Percentiles rank a stretch among this genome's conserved stretches.
Evolutionary conservation across 2,113 vertebrate genomes (phyloP).

Genomic region (Pachypanchax playfairii): DNA sequence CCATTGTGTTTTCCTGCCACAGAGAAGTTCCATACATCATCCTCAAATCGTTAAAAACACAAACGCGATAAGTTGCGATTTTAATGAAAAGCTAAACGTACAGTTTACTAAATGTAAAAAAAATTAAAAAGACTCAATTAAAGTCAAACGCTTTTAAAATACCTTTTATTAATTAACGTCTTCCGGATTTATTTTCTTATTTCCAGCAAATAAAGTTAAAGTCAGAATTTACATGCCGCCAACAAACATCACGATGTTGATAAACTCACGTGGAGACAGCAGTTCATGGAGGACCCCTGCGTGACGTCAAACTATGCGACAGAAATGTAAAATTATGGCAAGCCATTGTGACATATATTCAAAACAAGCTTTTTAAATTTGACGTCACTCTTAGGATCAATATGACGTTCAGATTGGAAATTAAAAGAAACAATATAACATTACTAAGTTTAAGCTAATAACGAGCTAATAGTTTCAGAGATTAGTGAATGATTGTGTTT

Average conservation of each 20-base stretch:
- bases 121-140: too few relatives aligned
- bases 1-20: slow-evolving; percentile 54
- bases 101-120: too few relatives aligned
- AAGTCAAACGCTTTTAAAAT: background rate
- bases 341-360: background rate
- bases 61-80: too few relatives aligned
- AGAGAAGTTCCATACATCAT: background rate
- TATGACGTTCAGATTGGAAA: too few relatives aligned
- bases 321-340: background rate
- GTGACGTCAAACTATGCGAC: slow-evolving; percentile 67
- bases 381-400: too few relatives aligned
- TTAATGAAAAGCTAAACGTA: too few relatives aligned
- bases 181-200: background rate
- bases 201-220: background rate
- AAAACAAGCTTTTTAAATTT: background rate
- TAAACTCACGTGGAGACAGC: slow-evolving; percentile 72
- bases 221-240: slow-evolving; percentile 10
- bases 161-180: slow-evolving; percentile 38
- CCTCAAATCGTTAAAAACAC: background rate
- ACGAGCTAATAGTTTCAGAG: too few relatives aligned
- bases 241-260: slow-evolving; percentile 51
- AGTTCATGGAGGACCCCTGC: slow-evolving; percentile 57
- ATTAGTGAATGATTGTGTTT: too few relatives aligned
- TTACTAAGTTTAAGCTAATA: too few relatives aligned
- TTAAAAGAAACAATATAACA: too few relatives aligned